Conservation (phyloP, 2,113 vertebrate genomes). For the chimpanzee (Pan troglodytes) region DNA sequence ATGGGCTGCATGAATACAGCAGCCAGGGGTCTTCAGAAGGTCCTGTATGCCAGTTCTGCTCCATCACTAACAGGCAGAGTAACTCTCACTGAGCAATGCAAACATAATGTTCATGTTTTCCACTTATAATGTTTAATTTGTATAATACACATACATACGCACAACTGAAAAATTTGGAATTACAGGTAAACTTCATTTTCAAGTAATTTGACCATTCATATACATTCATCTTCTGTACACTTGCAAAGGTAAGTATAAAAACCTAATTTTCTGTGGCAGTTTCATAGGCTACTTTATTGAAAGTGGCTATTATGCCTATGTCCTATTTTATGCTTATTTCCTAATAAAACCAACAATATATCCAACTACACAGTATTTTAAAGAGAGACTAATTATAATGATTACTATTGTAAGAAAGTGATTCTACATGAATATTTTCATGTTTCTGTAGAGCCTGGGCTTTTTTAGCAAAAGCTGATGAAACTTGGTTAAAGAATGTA, state of each 20-base stretch:
- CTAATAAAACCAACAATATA: constrained; percentile 1
- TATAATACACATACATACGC: background rate
- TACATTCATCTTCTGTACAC: background rate
- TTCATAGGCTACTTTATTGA: background rate
- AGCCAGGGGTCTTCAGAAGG: background rate
- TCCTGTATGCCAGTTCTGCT: background rate
- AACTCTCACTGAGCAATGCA: background rate
- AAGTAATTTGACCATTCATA: background rate
- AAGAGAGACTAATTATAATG: constrained; percentile 4
- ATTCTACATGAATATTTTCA: constrained; percentile 24
- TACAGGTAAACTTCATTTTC: background rate
- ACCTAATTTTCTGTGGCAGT: background rate
- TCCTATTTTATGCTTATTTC: background rate
- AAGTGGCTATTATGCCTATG: background rate
- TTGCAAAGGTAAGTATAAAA: background rate
- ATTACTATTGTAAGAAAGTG: background rate
- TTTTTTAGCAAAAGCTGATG: background rate
- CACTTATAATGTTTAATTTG: background rate
- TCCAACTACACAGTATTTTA: background rate
- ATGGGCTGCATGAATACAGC: background rate
- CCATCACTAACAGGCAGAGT: background rate
- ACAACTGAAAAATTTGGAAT: background rate
- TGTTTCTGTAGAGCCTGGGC: background rate
- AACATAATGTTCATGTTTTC: background rate
- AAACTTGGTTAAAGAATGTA: background rate